Conservation (phyloP, 2,797 vertebrate genomes). For the Buphagus erythrorhynchus region DNA sequence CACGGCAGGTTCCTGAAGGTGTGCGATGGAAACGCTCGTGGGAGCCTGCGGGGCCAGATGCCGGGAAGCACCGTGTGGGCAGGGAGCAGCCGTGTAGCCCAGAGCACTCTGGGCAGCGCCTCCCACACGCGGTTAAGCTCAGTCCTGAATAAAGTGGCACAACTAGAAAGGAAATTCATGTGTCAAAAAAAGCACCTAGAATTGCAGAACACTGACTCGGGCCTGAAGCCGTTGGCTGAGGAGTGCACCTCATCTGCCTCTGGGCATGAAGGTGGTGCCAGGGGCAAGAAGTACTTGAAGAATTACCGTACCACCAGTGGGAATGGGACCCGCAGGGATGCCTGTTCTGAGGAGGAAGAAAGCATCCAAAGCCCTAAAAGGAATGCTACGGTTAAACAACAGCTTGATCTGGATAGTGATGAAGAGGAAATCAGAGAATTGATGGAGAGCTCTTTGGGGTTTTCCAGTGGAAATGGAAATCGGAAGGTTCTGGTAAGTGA, state of each 20-base stretch:
- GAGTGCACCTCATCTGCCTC: conserved; percentile 15
- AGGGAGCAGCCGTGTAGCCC: accelerated
- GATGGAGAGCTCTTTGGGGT: conserved; percentile 68
- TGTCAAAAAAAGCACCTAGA: conserved; percentile 15
- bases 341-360: background rate
- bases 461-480: conserved; percentile 42
- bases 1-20: conserved; percentile 81
- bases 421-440: conserved; percentile 80
- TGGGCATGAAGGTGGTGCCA: background rate
- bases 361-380: background rate
- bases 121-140: conserved; percentile 8
- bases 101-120: accelerated
- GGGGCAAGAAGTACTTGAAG: conserved; percentile 75
- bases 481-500: background rate
- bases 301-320: background rate
- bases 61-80: accelerated
- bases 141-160: conserved; percentile 71
- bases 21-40: background rate
- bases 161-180: conserved; percentile 79
- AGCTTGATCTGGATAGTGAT: conserved; percentile 76
- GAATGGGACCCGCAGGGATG: accelerated
- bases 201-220: background rate
- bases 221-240: background rate
- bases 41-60: accelerated
- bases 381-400: background rate